Conservation (phyloP, 2,888 invertebrate species). For the Drosophila parthenogenetica region DNA sequence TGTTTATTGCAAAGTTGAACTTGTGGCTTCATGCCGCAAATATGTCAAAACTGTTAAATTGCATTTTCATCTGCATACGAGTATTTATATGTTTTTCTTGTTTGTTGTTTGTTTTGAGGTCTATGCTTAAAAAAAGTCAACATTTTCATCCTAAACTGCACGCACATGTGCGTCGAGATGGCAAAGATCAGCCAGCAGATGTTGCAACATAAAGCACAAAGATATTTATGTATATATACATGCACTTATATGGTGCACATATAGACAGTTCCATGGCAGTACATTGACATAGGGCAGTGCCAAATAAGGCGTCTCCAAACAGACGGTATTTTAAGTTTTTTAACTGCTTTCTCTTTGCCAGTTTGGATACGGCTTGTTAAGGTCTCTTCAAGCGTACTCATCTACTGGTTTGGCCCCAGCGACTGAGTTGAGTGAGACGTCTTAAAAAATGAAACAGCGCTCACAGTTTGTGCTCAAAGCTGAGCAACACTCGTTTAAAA, state of each 20-base stretch:
- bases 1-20: constrained; percentile 13
- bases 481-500: constrained; percentile 4
- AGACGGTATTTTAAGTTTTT: constrained; percentile 32
- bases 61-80: constrained; percentile 51
- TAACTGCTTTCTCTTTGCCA: constrained; percentile 64
- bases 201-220: constrained; percentile 42
- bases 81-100: too few species aligned
- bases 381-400: constrained; percentile 23
- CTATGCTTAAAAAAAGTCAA: constrained; percentile 47
- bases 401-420: constrained; percentile 50
- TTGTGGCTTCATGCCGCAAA: constrained; percentile 35
- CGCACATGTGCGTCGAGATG: constrained; percentile 66
- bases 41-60: constrained; percentile 50
- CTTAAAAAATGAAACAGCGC: neutral
- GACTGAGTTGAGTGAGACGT: constrained; percentile 37
- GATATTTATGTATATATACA: constrained; percentile 13
- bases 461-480: constrained; percentile 26
- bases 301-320: constrained; percentile 31
- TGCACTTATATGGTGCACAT: neutral
- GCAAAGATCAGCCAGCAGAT: constrained; percentile 67
- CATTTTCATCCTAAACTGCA: constrained; percentile 27
- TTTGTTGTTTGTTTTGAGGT: constrained; percentile 25
- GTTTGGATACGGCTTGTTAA: constrained; percentile 24
- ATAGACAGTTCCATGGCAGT: constrained; percentile 16
- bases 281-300: constrained; percentile 67